phyloP scores from a whole-genome alignment of 2,113 vertebrate genomes.

The Leptodactylus fuscus region DNA sequence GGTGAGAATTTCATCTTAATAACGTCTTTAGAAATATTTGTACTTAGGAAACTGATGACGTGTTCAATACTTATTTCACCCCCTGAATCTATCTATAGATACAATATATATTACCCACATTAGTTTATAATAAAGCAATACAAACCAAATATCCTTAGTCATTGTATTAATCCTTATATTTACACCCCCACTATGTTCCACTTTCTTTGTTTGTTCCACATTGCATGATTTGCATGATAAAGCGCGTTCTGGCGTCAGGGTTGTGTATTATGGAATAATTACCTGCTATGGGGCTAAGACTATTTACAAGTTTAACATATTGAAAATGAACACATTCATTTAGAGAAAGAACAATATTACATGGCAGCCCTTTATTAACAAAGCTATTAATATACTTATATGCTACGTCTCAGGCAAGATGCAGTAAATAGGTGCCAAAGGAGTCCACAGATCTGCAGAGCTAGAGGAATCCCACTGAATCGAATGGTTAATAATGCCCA shows the following conservation, averaged over 20 bases:
- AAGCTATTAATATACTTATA: neutral
- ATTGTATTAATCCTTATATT: neutral
- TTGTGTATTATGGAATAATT: conserved; percentile 25
- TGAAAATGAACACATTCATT: neutral
- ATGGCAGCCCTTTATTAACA: neutral
- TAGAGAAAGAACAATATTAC: neutral
- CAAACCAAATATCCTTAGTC: neutral
- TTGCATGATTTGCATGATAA: conserved; percentile 11
- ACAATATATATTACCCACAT: neutral
- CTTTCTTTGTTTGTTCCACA: neutral
- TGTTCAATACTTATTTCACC: too few relatives aligned
- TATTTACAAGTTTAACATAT: neutral
- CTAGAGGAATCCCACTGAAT: neutral
- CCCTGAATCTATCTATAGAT: too few relatives aligned
- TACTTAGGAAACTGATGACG: too few relatives aligned
- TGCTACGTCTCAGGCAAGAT: neutral
- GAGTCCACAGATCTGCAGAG: neutral
- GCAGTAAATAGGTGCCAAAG: neutral
- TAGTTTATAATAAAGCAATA: neutral
- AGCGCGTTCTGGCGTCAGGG: neutral
- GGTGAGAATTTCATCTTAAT: too few relatives aligned
- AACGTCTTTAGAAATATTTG: too few relatives aligned
- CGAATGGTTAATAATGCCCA: neutral
- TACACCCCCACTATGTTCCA: neutral
- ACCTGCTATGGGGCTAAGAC: neutral